These are phyloP conservation scores for Hipposideros armiger DNA, from an alignment of 2,113 vertebrate genomes.

Conservation along the genomic window DNA sequence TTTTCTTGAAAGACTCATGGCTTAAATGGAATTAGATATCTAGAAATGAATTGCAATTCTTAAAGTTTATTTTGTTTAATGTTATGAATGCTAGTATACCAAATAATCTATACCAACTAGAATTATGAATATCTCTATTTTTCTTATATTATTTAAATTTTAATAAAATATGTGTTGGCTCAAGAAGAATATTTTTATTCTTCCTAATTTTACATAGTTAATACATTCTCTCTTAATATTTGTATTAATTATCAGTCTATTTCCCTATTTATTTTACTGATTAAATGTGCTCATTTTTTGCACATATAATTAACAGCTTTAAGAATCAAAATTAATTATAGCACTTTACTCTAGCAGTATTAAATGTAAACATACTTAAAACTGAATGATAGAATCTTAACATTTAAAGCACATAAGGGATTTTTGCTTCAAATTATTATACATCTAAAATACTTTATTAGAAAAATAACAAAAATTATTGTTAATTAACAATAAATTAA, in stretches of 20 bases:
- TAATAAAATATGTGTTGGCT: slow-evolving; percentile 53
- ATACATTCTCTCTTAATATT: slow-evolving; percentile 25
- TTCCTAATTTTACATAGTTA: slow-evolving; percentile 2
- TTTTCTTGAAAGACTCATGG: slow-evolving; percentile 42
- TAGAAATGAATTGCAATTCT: slow-evolving; percentile 56
- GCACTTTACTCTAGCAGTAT: slow-evolving; percentile 30
- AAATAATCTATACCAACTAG: neutral
- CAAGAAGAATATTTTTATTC: slow-evolving; percentile 43
- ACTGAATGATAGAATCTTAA: slow-evolving; percentile 32
- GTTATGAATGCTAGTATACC: slow-evolving; percentile 19
- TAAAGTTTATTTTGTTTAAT: slow-evolving; percentile 50
- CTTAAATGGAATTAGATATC: slow-evolving; percentile 48
- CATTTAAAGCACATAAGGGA: neutral
- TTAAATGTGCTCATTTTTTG: neutral
- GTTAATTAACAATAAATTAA: slow-evolving; percentile 14
- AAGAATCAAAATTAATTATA: slow-evolving; percentile 34
- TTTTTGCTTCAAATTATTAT: neutral
- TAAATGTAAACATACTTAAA: slow-evolving; percentile 52
- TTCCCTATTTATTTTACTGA: slow-evolving; percentile 27
- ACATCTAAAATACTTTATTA: neutral
- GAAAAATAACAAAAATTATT: slow-evolving; percentile 7
- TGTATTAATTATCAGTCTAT: neutral
- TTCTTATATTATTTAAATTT: slow-evolving; percentile 46
- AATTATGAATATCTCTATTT: slow-evolving; percentile 32
- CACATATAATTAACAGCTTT: slow-evolving; percentile 32